Conservation (phyloP, 35 echinoderm and acorn worm species). For the Nesometra sesokonis region DNA sequence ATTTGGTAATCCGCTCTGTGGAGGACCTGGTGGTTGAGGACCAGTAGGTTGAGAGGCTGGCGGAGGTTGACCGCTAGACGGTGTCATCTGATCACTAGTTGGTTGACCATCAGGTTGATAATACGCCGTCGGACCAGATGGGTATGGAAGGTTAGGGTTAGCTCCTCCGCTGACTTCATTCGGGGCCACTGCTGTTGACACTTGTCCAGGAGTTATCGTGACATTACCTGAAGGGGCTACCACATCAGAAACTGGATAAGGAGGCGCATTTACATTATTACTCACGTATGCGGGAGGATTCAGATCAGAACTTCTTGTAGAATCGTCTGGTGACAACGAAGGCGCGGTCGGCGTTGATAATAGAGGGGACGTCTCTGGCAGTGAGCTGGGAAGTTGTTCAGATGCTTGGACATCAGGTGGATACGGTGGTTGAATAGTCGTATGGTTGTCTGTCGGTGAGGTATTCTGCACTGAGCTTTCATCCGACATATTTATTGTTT, state of each 20-base stretch:
- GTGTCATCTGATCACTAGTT: background rate
- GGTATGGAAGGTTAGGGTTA: background rate
- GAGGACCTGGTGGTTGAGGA: background rate
- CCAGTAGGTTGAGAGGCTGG: background rate
- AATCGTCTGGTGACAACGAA: background rate
- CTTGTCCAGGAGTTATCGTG: background rate
- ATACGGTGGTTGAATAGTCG: too few species aligned
- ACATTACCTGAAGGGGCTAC: background rate
- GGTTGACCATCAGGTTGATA: too few species aligned
- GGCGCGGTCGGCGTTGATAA: background rate
- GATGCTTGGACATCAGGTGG: too few species aligned
- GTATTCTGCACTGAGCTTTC: too few species aligned
- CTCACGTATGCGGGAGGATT: too few species aligned
- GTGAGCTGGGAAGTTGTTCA: background rate
- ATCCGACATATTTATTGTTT: too few species aligned
- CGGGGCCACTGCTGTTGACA: background rate
- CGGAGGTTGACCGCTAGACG: background rate
- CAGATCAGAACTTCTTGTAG: background rate
- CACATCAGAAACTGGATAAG: background rate
- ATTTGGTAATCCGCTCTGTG: background rate
- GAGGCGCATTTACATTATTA: background rate
- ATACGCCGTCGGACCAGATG: background rate
- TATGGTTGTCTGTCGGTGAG: too few species aligned
- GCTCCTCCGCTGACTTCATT: too few species aligned
- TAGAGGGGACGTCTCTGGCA: background rate